A percentile compares a stretch with the other conserved stretches of the same genome.
Conservation (phyloP, 2,888 invertebrate genomes). For the Luffia ferchaultella region DNA sequence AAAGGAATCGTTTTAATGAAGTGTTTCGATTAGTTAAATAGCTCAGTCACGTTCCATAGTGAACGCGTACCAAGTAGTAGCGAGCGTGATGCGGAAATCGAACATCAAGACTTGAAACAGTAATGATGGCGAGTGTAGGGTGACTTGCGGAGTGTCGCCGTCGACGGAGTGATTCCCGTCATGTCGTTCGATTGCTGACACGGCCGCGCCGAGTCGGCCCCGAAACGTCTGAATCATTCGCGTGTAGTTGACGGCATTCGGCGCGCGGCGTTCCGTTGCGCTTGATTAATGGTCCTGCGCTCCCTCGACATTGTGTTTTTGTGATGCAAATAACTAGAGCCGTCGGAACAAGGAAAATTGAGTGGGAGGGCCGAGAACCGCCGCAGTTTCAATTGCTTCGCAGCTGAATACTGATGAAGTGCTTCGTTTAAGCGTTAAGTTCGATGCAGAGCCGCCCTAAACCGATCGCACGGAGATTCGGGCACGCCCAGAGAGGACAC, state of each 20-base stretch:
- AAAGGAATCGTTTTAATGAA: neutral
- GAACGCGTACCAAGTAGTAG: neutral
- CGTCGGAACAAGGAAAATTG: conserved; percentile 63
- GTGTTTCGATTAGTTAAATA: neutral
- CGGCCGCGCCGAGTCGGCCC: conserved; percentile 10
- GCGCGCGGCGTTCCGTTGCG: conserved; percentile 27
- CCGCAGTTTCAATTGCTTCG: conserved; percentile 61
- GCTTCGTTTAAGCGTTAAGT: conserved; percentile 47
- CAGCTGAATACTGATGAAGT: conserved; percentile 62
- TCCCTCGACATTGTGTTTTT: conserved; percentile 64
- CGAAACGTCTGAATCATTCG: conserved; percentile 54
- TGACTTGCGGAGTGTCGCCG: neutral
- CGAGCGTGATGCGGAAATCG: neutral
- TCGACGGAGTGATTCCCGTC: neutral
- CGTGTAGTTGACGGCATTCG: conserved; percentile 57
- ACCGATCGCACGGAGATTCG: too few relatives aligned
- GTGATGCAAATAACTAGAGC: conserved; percentile 65
- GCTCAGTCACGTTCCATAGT: neutral
- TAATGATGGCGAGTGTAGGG: neutral
- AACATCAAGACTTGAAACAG: neutral
- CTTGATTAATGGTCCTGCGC: conserved; percentile 61
- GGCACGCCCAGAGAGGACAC: too few relatives aligned
- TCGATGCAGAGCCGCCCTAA: conserved; percentile 31
- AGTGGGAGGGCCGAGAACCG: conserved; percentile 51
- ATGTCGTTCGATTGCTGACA: conserved; percentile 28